Evolutionary conservation across 2,888 invertebrate species (phyloP), one percentile per base, ranked within the genome.

Genomic region (Apamea anceps): DNA sequence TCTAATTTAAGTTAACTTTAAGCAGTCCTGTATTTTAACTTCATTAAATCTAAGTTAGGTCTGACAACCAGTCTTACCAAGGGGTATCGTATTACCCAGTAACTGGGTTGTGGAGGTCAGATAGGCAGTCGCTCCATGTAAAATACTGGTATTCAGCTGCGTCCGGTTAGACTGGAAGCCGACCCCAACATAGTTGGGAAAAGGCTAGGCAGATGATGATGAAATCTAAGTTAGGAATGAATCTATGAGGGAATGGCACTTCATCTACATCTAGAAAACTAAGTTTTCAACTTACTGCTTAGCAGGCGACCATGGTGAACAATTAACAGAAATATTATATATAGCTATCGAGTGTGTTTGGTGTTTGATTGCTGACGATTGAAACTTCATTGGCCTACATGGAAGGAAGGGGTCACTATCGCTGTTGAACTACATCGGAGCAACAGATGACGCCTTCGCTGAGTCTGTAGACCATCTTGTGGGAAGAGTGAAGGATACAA

Each of bases 1-100:
- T 77, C 2, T 81, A 37, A 54, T 70, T 82, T 83, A 75, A 60
- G 76, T 81, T 75, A 71, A 18, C 12, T 8, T 32, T 76, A 83
- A 81, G 75, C 70, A 21, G 6, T 68, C 67, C 62, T 25, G 54
- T 79, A 45, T 32, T 45, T 25, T 32, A 54, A 54, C 45, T 28
- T 78, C n/a, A 48, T 42, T 77, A 57, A 60, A 32, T 8, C 28
- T 81, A 1, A n/a, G 25, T 81, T 81, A 51, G 28, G 65, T n/a
- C n/a, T n/a, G n/a, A n/a, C n/a, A n/a, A n/a, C n/a, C n/a, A n/a
- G n/a, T n/a, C n/a, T n/a, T n/a, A n/a, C n/a, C n/a, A n/a, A n/a
- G n/a, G n/a, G n/a, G n/a, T n/a, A n/a, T n/a, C n/a, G n/a, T n/a
- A n/a, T n/a, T n/a, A n/a, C n/a, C n/a, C n/a, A n/a, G n/a, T n/a